A percentile compares a stretch with the other conserved stretches of the same genome.
Evolutionary conservation across 2,888 invertebrate species (phyloP).

Genomic region (Cryptocephalus moraei): DNA sequence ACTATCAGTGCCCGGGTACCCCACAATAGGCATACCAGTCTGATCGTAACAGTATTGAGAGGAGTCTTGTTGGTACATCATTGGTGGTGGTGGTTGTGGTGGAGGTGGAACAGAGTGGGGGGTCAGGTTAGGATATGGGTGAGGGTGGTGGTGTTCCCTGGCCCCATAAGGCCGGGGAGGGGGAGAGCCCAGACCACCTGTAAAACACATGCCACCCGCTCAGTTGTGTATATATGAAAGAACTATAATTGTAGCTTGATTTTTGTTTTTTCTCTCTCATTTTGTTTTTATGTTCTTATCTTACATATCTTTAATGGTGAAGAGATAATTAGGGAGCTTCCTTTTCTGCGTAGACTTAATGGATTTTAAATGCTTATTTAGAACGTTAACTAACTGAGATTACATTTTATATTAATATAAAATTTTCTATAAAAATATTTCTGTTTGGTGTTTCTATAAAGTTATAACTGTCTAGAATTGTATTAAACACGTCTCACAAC

Average conservation of each 20-base stretch:
- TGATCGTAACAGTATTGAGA: slow-evolving; percentile 50
- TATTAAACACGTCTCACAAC: too few relatives aligned
- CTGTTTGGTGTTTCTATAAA: too few relatives aligned
- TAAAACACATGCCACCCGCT: slow-evolving; percentile 38
- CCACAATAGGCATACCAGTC: slow-evolving; percentile 26
- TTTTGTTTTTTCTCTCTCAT: slow-evolving; percentile 8
- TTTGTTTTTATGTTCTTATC: slow-evolving; percentile 7
- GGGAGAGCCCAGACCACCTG: slow-evolving; percentile 50
- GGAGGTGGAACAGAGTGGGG: slow-evolving; percentile 41
- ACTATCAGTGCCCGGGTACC: neutral
- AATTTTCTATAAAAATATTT: too few relatives aligned
- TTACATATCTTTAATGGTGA: slow-evolving; percentile 10
- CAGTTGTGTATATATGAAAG: neutral
- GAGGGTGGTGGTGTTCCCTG: slow-evolving; percentile 36
- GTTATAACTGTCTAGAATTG: too few relatives aligned
- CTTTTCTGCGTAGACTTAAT: neutral
- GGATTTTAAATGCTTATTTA: too few relatives aligned
- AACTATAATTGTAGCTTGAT: neutral
- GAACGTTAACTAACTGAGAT: too few relatives aligned
- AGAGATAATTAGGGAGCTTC: slow-evolving; percentile 3
- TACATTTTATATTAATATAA: too few relatives aligned
- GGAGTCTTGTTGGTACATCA: slow-evolving; percentile 42
- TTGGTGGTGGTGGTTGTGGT: slow-evolving; percentile 38
- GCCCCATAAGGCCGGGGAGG: slow-evolving; percentile 44
- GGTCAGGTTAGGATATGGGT: slow-evolving; percentile 43